These are phyloP conservation scores for Triplophysa siluroides DNA, from an alignment of 2,113 vertebrate genomes.

Conservation along the genomic window DNA sequence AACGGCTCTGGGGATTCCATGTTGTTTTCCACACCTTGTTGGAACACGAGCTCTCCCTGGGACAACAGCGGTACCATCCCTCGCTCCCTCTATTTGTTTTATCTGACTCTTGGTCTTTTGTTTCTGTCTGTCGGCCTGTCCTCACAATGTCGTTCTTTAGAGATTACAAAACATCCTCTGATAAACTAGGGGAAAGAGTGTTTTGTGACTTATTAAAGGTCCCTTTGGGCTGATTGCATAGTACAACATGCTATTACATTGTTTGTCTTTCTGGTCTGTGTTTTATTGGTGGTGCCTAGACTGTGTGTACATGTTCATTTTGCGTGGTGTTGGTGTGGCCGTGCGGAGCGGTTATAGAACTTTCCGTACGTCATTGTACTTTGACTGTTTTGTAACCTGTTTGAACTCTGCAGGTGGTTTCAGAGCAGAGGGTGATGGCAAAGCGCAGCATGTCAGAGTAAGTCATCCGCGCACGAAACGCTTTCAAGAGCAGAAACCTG, in stretches of 20 bases:
- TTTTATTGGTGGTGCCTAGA: too few species aligned
- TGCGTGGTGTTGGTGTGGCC: background rate
- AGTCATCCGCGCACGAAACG: constrained; percentile 46
- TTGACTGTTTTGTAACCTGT: constrained; percentile 5
- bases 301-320: too few species aligned
- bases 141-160: constrained; percentile 19
- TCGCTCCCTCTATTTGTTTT: constrained; percentile 23
- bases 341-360: background rate
- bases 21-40: constrained; percentile 74
- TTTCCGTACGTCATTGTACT: background rate
- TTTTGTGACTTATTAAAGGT: background rate
- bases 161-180: background rate
- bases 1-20: constrained; percentile 62
- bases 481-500: constrained; percentile 3
- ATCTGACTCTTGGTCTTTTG: background rate
- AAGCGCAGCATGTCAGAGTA: constrained; percentile 61
- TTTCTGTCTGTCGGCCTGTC: background rate
- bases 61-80: constrained; percentile 66
- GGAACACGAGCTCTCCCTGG: constrained; percentile 70
- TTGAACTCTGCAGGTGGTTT: constrained; percentile 60
- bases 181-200: constrained; percentile 3
- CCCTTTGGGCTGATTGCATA: background rate
- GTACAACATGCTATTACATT: background rate
- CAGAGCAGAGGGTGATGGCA: constrained; percentile 60
- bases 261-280: constrained; percentile 7